These are phyloP conservation scores for Pangasius macronema DNA, from an alignment of 2,797 vertebrate species.

Conservation along the genomic window DNA sequence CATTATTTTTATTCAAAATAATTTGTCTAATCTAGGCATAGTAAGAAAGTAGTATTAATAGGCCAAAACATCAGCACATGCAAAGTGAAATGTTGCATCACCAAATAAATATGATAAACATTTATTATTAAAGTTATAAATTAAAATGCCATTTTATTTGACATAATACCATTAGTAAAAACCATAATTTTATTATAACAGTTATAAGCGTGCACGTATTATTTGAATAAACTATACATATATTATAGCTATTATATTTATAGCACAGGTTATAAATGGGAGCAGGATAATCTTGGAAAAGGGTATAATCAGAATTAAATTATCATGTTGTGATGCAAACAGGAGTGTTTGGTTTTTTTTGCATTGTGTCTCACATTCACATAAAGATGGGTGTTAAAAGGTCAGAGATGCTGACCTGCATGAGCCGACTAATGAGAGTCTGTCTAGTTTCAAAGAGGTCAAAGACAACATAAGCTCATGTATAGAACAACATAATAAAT, in stretches of 20 bases:
- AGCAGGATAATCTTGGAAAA: background rate
- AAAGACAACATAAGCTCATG: slow-evolving; percentile 32
- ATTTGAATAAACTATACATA: background rate
- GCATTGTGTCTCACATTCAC: slow-evolving; percentile 41
- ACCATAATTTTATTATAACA: background rate
- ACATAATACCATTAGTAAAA: background rate
- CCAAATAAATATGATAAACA: background rate
- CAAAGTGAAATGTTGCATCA: background rate
- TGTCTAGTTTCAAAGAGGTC: slow-evolving; percentile 41
- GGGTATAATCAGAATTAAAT: background rate
- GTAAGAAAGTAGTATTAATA: background rate
- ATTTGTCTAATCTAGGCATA: background rate
- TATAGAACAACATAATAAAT: slow-evolving; percentile 29
- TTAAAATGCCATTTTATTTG: background rate
- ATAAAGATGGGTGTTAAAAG: slow-evolving; percentile 34
- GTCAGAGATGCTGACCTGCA: slow-evolving; percentile 38
- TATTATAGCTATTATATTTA: background rate
- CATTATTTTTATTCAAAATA: background rate
- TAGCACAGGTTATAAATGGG: background rate
- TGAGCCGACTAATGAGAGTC: slow-evolving; percentile 39
- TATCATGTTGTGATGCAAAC: slow-evolving; percentile 14
- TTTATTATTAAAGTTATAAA: no score
- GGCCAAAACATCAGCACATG: background rate
- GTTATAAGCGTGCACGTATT: background rate
- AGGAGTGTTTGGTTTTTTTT: slow-evolving; percentile 21